Evolutionary conservation across 2,113 vertebrate genomes (phyloP).

Genomic region (Grallaria varia): DNA sequence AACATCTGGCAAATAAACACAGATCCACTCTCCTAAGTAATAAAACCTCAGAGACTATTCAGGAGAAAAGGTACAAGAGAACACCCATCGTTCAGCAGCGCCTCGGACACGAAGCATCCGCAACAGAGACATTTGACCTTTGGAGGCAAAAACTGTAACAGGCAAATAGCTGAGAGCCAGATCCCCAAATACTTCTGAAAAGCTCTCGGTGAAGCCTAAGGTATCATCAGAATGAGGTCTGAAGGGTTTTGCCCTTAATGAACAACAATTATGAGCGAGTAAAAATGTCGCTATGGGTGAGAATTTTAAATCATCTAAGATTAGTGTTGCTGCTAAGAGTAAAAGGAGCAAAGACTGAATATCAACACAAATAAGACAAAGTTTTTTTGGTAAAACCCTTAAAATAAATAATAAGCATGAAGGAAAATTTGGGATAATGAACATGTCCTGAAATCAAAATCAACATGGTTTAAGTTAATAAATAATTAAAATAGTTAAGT

Average conservation of each 20-base stretch:
- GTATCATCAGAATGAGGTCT: constrained; percentile 54
- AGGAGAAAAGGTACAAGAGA: constrained; percentile 17
- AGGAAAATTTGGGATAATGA: not conserved
- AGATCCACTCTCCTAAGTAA: constrained; percentile 31
- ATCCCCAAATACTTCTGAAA: constrained; percentile 56
- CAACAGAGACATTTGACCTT: constrained; percentile 40
- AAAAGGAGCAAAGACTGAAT: not conserved
- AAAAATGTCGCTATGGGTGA: not conserved
- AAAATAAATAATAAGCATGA: constrained; percentile 32
- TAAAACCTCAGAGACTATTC: constrained; percentile 31
- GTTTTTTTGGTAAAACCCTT: not conserved
- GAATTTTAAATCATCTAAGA: not conserved
- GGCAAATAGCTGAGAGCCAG: constrained; percentile 60
- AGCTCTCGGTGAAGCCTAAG: constrained; percentile 59
- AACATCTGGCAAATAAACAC: constrained; percentile 47
- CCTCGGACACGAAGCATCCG: constrained; percentile 24
- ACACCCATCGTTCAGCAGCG: not conserved
- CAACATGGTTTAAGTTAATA: constrained; percentile 1
- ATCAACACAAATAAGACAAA: not conserved
- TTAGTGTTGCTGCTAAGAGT: not conserved
- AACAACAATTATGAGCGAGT: not conserved
- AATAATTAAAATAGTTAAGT: constrained; percentile 34
- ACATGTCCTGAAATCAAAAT: not conserved
- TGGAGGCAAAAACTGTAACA: constrained; percentile 55
- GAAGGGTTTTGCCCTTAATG: constrained; percentile 42